phyloP scores from a whole-genome alignment of 1,140 invertebrate species.

The Bathynomus jamesi region DNA sequence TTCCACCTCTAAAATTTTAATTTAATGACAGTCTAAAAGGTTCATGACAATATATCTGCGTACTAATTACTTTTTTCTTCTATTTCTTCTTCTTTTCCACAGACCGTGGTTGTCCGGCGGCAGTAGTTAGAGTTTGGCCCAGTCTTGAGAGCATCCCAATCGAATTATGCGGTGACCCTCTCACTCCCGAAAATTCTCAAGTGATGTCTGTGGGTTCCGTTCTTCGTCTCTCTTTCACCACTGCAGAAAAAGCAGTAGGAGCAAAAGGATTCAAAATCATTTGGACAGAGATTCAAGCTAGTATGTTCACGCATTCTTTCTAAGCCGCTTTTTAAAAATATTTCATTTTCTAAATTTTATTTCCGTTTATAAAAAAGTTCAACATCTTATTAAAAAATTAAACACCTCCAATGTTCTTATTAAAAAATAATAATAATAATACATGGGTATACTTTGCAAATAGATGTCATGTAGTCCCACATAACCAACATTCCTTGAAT shows the following conservation, averaged over 20 bases:
- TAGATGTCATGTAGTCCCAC: too few species aligned
- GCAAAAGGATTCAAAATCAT: slow-evolving; percentile 73
- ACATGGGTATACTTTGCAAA: too few species aligned
- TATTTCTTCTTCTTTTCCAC: slow-evolving; percentile 7
- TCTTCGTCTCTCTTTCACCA: slow-evolving; percentile 74
- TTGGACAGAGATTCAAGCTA: slow-evolving; percentile 64
- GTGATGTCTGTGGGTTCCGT: slow-evolving; percentile 75
- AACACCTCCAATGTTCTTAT: neutral
- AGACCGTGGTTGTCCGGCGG: slow-evolving; percentile 82
- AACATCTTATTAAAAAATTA: too few species aligned
- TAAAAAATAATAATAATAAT: neutral
- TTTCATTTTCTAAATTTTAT: too few species aligned
- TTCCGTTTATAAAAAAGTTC: too few species aligned
- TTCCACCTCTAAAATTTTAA: too few species aligned
- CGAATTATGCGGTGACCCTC: slow-evolving; percentile 81
- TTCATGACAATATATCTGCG: too few species aligned
- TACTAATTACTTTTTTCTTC: too few species aligned
- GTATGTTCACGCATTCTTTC: slow-evolving; percentile 19
- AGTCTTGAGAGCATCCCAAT: slow-evolving; percentile 62
- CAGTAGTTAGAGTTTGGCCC: slow-evolving; percentile 78
- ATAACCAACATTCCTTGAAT: too few species aligned
- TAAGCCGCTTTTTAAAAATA: too few species aligned
- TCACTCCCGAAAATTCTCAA: slow-evolving; percentile 61
- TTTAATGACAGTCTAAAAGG: too few species aligned
- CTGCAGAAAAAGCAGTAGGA: slow-evolving; percentile 72